A percentile compares a stretch with the other conserved stretches of the same genome.
These are phyloP conservation scores for Cistogaster globosa DNA, from an alignment of 2,888 invertebrate genomes.

Conservation along the genomic window DNA sequence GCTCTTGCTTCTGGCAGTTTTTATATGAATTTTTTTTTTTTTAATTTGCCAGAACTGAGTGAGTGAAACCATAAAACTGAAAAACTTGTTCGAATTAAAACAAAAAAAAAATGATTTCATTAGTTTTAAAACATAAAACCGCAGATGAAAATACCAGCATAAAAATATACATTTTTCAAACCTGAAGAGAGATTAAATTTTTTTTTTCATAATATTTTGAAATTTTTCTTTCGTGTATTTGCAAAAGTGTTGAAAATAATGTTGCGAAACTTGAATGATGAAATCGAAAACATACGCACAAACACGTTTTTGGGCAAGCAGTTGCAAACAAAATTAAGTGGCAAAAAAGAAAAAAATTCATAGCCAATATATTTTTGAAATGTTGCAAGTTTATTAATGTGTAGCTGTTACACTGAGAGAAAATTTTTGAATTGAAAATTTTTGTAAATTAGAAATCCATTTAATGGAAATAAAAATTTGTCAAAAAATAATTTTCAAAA, in stretches of 20 bases:
- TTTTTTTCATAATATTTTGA: neutral
- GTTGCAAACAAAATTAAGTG: conserved; percentile 5
- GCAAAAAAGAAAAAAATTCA: neutral
- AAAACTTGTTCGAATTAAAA: conserved; percentile 22
- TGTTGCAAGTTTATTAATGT: neutral
- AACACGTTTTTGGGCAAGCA: conserved; percentile 8
- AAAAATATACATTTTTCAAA: conserved; percentile 9
- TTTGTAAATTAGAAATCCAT: no score
- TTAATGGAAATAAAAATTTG: no score
- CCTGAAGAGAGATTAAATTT: conserved; percentile 37
- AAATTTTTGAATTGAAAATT: neutral
- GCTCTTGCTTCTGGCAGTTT: conserved; percentile 16
- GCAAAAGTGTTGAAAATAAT: conserved; percentile 30
- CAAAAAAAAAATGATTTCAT: conserved; percentile 34
- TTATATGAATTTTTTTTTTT: neutral
- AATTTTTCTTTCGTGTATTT: neutral
- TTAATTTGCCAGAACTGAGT: conserved; percentile 21
- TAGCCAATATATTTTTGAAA: conserved; percentile 10
- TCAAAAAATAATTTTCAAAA: no score
- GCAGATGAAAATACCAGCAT: conserved; percentile 47
- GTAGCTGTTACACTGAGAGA: neutral
- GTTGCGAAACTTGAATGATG: conserved; percentile 30
- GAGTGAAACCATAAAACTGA: conserved; percentile 66
- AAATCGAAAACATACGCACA: conserved; percentile 34
- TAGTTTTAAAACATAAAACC: conserved; percentile 53